Evolutionary conservation across 2,113 vertebrate species (phyloP), one percentile per base, ranked within the genome.

Genomic region (Oenanthe melanoleuca): DNA sequence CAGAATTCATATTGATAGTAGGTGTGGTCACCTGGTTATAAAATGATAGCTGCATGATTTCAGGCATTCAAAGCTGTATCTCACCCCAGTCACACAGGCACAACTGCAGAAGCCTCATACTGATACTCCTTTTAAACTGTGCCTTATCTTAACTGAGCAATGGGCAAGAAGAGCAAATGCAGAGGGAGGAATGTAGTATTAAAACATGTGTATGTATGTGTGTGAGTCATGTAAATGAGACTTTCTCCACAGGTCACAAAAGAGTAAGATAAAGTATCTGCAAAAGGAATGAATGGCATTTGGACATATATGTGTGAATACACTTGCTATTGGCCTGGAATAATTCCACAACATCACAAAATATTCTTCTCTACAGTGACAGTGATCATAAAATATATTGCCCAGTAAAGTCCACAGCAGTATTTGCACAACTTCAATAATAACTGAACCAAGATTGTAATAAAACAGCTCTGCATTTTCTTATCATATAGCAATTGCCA

Each of bases 221-320:
- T 0, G 24, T 5, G 20, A 66, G 42, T 16, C 77, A 56, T 0
- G 4, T 10, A 40, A 3, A 26, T 0, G 1, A 8, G 8, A 49
- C 14, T 33, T 92, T 83, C 59, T 12, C 42, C 70, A 38, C 6
- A 55, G 25, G 31, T 50, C 64, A 59, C 23, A 50, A 29, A 90
- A 73, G 14, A 86, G 17, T 7, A 50, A 72, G 24, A 59, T 19
- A 60, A 86, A 79, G 47, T 47, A 84, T 80, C 12, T 65, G 56
- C 33, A 81, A 59, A 64, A 78, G 5, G 4, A 87, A 69, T 10
- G 3, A 81, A 87, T 5, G 2, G 22, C 28, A 67, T 64, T 57
- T 74, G 53, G 52, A 64, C 13, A 31, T 17, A 0, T 1, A 44
- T 18, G 8, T 50, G n/a, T 38, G 21, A 77, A 73, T 37, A 55